Percentiles rank a stretch among this genome's conserved stretches.
Evolutionary conservation across 1,140 invertebrate species (phyloP).

Genomic region (Scaptodrosophila lebanonensis): DNA sequence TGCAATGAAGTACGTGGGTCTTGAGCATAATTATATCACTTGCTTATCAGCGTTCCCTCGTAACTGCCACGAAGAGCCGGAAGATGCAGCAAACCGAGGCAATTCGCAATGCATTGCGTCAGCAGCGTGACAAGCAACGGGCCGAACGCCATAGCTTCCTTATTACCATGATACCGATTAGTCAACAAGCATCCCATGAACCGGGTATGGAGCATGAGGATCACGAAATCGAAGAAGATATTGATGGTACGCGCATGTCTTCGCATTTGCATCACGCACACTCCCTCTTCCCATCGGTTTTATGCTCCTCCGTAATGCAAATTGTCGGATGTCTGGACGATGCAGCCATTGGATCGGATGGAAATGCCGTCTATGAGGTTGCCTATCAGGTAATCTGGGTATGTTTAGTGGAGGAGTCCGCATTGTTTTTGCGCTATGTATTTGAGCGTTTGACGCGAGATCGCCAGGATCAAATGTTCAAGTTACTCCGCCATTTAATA

Average conservation of each 20-base stretch:
- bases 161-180: slow-evolving; percentile 98
- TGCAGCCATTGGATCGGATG: slow-evolving; percentile 95
- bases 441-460: slow-evolving; percentile 97
- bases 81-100: slow-evolving; percentile 99
- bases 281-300: slow-evolving; percentile 96
- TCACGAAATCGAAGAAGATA: slow-evolving; percentile 89
- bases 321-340: slow-evolving; percentile 98
- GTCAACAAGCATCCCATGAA: slow-evolving; percentile 95
- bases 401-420: slow-evolving; percentile 98
- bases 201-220: slow-evolving; percentile 95
- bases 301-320: slow-evolving; percentile 95
- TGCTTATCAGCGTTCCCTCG: slow-evolving; percentile 88
- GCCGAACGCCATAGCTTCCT: slow-evolving; percentile 96
- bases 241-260: slow-evolving; percentile 83
- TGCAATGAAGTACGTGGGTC: slow-evolving; percentile 31
- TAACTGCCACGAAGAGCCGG: slow-evolving; percentile 98
- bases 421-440: slow-evolving; percentile 96
- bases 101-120: slow-evolving; percentile 94
- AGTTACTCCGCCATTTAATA: slow-evolving; percentile 93
- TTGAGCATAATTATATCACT: background rate
- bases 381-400: slow-evolving; percentile 97
- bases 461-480: slow-evolving; percentile 97
- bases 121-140: slow-evolving; percentile 96
- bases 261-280: slow-evolving; percentile 90
- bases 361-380: slow-evolving; percentile 92